Base-by-base conservation (phyloP, 2,797 vertebrate species). In the Salarias fasciatus region DNA sequence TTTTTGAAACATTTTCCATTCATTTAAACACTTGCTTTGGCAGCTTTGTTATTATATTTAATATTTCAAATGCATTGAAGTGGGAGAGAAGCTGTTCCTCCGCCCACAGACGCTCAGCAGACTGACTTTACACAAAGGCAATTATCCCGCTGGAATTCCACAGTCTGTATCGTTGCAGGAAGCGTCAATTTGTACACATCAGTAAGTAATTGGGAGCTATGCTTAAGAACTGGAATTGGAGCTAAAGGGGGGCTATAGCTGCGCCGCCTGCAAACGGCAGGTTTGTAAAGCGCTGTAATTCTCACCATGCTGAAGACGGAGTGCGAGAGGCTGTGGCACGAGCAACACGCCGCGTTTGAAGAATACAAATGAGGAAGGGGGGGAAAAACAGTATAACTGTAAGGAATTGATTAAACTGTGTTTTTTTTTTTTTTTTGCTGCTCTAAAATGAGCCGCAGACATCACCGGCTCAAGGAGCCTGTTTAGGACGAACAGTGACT, bases 31-130 rank as follows among this genome's bases (percentile, higher is more conserved):
- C 11, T 44, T 12, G 11, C 58, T 44, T 46, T 8, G 8, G 10
- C 2, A 12, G 38, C 11, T 8, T 13, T 31, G 47, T 24, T 64
- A 41, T 48, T 53, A 18, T 45, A 24, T 24, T 3, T 3, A 24
- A 24, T 24, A 24, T n/a, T n/a, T n/a, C n/a, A n/a, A n/a, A n/a
- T n/a, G n/a, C n/a, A n/a, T n/a, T n/a, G n/a, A n/a, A n/a, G n/a
- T n/a, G n/a, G 64, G 63, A 69, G 59, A 3, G 14, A 47, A 38
- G 14, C 58, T 13, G 35, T 18, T 24, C 18, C 18, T 64, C 58
- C 49, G 44, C 74, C 50, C 58, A 71, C 59, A 44, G 24, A 55
- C 15, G 59, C 54, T 72, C 18, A 24, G 66, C 63, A 58, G 60
- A 53, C 47, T 44, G 47, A n/a, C 57, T 76, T 68, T 62, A 31